A percentile compares a stretch with the other conserved stretches of the same genome.
phyloP scores from a whole-genome alignment of 2,888 invertebrate genomes.

The Rhabditophanes sp. region DNA sequence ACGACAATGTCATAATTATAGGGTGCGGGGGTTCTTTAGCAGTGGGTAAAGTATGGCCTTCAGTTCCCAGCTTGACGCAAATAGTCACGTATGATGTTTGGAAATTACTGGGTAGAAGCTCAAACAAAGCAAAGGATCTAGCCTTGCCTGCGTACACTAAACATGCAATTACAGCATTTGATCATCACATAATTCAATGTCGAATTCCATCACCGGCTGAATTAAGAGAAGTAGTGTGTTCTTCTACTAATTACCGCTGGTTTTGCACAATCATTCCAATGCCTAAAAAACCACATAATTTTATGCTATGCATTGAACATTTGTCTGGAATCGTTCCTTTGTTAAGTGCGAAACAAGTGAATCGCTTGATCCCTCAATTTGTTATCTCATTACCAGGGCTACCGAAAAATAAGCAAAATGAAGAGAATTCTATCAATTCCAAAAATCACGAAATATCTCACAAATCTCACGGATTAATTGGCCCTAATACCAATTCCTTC shows the following conservation, averaged over 20 bases:
- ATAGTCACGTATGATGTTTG: slow-evolving; percentile 47
- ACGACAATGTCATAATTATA: slow-evolving; percentile 72
- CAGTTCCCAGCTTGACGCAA: slow-evolving; percentile 71
- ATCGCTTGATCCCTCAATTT: slow-evolving; percentile 91
- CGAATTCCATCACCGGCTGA: slow-evolving; percentile 77
- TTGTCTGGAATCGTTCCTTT: slow-evolving; percentile 79
- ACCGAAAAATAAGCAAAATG: too few species aligned
- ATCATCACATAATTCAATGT: slow-evolving; percentile 54
- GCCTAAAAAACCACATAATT: slow-evolving; percentile 41
- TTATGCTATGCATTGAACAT: slow-evolving; percentile 60
- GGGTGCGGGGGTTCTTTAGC: slow-evolving; percentile 65
- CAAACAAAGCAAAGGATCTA: slow-evolving; percentile 54
- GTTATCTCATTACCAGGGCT: slow-evolving; percentile 55
- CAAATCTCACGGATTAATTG: too few species aligned
- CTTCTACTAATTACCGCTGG: slow-evolving; percentile 70
- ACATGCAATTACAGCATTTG: slow-evolving; percentile 1
- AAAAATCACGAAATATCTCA: too few species aligned
- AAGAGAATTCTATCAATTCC: too few species aligned
- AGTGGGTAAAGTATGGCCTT: slow-evolving; percentile 61
- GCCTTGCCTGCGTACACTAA: slow-evolving; percentile 57
- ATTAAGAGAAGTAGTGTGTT: slow-evolving; percentile 76
- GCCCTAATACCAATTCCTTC: slow-evolving; percentile 14
- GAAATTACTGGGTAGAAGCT: slow-evolving; percentile 19
- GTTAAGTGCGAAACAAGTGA: slow-evolving; percentile 71
- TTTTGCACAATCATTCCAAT: slow-evolving; percentile 75